Percentiles rank a stretch among this genome's conserved stretches.
phyloP scores from a whole-genome alignment of 2,797 vertebrate genomes.

The Anomalospiza imberbis region DNA sequence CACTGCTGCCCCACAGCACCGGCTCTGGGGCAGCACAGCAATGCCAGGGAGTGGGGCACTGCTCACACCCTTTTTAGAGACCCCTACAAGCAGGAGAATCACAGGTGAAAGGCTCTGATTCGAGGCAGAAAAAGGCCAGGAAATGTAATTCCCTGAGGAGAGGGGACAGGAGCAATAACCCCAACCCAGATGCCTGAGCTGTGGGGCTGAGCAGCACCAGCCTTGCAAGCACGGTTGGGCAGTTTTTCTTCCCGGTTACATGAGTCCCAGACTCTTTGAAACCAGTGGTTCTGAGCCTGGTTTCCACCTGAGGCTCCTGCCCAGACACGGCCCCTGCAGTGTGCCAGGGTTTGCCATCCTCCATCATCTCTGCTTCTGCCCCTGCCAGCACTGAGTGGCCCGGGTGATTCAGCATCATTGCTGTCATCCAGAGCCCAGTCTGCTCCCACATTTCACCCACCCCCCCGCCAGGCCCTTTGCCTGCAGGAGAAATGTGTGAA shows the following conservation, averaged over 20 bases:
- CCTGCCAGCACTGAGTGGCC: not conserved
- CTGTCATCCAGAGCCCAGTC: not conserved
- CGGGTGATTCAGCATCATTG: not conserved
- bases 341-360: not conserved
- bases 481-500: fast-evolving
- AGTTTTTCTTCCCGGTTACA: not conserved
- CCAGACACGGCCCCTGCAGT: not conserved
- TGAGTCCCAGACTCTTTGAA: not conserved
- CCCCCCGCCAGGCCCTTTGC: not conserved
- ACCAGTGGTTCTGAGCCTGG: not conserved
- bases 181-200: not conserved
- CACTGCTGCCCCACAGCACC: not conserved
- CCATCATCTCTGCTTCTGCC: not conserved
- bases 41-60: not conserved
- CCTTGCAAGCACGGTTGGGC: fast-evolving
- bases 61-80: not conserved
- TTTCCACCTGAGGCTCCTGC: not conserved
- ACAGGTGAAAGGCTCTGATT: not conserved
- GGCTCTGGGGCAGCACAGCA: not conserved
- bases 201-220: not conserved
- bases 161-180: not conserved
- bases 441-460: not conserved
- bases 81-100: not conserved
- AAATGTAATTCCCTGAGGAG: not conserved
- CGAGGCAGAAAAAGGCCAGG: not conserved